phyloP scores from a whole-genome alignment of 2,888 invertebrate species.

The Drosophila kanekoi region DNA sequence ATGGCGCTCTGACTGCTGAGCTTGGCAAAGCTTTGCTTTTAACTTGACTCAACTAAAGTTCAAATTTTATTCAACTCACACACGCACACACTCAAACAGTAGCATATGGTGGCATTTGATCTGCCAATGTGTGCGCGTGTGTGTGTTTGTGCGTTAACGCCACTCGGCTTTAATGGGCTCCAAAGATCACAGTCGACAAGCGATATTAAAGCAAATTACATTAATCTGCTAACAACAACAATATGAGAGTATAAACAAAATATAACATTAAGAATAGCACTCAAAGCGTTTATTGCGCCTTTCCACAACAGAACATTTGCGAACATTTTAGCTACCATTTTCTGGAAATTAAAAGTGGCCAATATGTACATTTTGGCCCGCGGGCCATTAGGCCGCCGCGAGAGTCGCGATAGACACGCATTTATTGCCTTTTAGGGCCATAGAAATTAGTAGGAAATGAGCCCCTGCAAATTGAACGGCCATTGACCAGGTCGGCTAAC shows the following conservation, averaged over 20 bases:
- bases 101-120: conserved; percentile 4
- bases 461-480: conserved; percentile 19
- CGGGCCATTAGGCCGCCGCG: conserved; percentile 7
- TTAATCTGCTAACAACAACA: conserved; percentile 42
- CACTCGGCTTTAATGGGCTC: conserved; percentile 49
- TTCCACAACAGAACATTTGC: conserved; percentile 20
- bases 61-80: conserved; percentile 1
- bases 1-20: conserved; percentile 27
- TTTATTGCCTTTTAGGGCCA: conserved; percentile 24
- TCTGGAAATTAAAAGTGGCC: conserved; percentile 16
- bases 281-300: conserved; percentile 46
- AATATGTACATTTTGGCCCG: conserved; percentile 7
- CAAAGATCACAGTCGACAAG: conserved; percentile 68
- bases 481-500: not conserved
- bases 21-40: conserved; percentile 21
- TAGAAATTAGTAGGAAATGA: conserved; percentile 46
- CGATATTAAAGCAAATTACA: conserved; percentile 60
- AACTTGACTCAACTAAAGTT: conserved; percentile 22
- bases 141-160: not conserved
- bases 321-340: conserved; percentile 27
- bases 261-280: conserved; percentile 26
- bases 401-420: too few relatives aligned
- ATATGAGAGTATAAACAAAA: conserved; percentile 17
- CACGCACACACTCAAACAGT: not conserved
- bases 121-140: conserved; percentile 6